phyloP scores from a whole-genome alignment of 2,113 vertebrate genomes.

The Mellivora capensis region DNA sequence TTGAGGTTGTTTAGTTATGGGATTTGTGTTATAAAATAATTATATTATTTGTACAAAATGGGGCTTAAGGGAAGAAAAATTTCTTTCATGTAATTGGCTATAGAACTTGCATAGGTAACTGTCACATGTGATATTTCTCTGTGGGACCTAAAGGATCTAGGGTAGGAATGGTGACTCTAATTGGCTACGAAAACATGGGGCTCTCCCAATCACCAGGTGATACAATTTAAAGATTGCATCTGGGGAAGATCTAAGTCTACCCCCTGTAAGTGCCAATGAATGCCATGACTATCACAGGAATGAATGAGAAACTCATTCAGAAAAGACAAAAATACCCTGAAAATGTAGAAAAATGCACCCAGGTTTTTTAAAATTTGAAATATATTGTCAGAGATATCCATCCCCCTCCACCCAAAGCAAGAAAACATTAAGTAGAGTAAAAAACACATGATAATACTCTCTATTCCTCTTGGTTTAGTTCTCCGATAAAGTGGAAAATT shows the following conservation, averaged over 20 bases:
- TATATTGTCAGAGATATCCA: neutral
- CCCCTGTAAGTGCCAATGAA: neutral
- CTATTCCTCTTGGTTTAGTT: neutral
- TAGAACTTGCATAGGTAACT: neutral
- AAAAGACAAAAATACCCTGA: neutral
- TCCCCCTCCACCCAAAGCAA: rapidly evolving
- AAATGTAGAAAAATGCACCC: neutral
- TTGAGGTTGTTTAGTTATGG: neutral
- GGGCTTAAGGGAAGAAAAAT: neutral
- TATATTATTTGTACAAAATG: neutral
- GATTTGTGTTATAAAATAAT: neutral
- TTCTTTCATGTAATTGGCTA: neutral
- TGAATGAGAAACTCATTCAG: neutral
- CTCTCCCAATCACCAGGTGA: neutral
- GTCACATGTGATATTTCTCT: neutral
- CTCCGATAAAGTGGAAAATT: neutral
- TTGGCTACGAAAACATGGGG: neutral
- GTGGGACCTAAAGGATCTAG: neutral
- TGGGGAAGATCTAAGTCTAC: neutral
- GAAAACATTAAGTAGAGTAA: neutral
- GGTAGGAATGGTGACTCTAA: neutral
- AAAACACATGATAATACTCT: neutral
- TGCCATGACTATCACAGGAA: neutral
- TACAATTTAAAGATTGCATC: neutral
- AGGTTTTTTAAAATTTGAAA: neutral